Percentiles rank a stretch among this genome's conserved stretches.
Evolutionary conservation across 1,140 invertebrate genomes (phyloP).

Genomic region (Mizuhopecten yessoensis): DNA sequence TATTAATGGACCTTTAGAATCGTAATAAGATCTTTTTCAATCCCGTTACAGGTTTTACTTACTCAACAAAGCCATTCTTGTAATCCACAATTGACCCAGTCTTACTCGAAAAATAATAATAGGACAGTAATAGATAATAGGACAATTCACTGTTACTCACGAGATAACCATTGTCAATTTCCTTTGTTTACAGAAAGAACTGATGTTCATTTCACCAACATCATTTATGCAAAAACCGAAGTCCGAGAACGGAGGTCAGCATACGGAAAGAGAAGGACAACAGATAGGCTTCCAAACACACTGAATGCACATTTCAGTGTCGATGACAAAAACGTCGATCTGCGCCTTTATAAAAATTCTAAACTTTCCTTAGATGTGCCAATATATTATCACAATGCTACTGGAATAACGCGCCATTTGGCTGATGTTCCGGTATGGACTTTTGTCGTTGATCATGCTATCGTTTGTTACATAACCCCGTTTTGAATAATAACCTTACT

Average conservation of each 20-base stretch:
- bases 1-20: too few relatives aligned
- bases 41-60: too few relatives aligned
- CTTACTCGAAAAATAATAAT: too few relatives aligned
- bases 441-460: neutral
- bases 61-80: too few relatives aligned
- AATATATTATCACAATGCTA: neutral
- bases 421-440: neutral
- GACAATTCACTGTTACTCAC: too few relatives aligned
- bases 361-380: neutral
- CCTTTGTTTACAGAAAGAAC: neutral
- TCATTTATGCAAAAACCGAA: neutral
- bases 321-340: neutral
- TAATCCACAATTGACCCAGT: too few relatives aligned
- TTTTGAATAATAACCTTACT: neutral
- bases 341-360: neutral
- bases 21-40: too few relatives aligned
- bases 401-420: neutral
- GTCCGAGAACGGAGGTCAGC: neutral
- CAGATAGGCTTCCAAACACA: neutral
- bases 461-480: neutral
- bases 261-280: too few relatives aligned
- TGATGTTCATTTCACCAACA: neutral
- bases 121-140: too few relatives aligned
- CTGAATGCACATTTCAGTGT: neutral
- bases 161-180: neutral